Evolutionary conservation across 2,888 invertebrate genomes (phyloP), one percentile per base, ranked within the genome.

Genomic region (Margaritifera margaritifera): DNA sequence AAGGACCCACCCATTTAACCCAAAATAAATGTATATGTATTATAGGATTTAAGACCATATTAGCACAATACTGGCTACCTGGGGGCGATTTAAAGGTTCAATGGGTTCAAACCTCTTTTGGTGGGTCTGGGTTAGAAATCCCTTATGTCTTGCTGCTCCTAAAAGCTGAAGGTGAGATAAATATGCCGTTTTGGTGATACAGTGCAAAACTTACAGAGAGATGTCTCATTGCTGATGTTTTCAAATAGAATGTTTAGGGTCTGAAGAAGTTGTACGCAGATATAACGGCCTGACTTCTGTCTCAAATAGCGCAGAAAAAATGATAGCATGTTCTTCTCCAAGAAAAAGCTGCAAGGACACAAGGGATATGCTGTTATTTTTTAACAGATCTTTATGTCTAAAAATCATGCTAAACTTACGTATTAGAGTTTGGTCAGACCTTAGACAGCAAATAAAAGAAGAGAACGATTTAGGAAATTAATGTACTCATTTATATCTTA

Each of bases 221-320:
- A 99, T 42, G 99, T 99, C 91, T 99, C 98, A 91, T 99, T 98
- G 79, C 98, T 92, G 83, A 99, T 99, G 90, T 99, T 99, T 91
- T 99, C 99, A 92, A 99, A 99, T 66, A 99, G 91, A 87, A 99
- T 99, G 90, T 99, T 99, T 50, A 99, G 92, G 2, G 99, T 99
- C 91, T 99, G 99, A 54, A 99, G 92, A 62, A 99, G 91, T 89
- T 99, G 99, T 66, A 99, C 98, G 91, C 99, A 99, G 25, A 99
- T 98, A 91, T 94, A 98, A 77, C 96, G 96, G 11, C 98, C 98
- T 91, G 96, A 96, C 89, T 97, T 96, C 90, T 99, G 99, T 86
- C 96, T 93, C 96, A 99, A 96, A 79, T 99, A 99, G 81, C 95
- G 94, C 82, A 99, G 91, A 90, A 99, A 99, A 90, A 98, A 99